Evolutionary conservation across 2,888 invertebrate species (phyloP).

Genomic region (Pandemis cinnamomeana): DNA sequence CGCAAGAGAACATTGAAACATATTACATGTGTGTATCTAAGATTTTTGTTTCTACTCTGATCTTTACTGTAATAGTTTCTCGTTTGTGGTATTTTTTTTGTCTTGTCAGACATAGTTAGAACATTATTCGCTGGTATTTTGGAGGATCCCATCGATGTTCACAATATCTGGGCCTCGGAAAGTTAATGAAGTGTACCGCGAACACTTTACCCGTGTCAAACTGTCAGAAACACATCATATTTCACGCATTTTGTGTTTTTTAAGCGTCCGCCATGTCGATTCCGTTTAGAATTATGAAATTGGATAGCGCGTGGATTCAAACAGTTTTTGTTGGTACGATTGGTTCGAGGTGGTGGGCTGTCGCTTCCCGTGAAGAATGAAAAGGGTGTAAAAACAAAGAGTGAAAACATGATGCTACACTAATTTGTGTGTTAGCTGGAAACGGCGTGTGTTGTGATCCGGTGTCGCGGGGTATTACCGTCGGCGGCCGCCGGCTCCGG

Average conservation of each 20-base stretch:
- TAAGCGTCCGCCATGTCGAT: slow-evolving; percentile 66
- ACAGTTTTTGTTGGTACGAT: slow-evolving; percentile 43
- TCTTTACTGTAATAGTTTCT: not conserved
- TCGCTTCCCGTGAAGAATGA: slow-evolving; percentile 65
- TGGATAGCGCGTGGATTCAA: slow-evolving; percentile 52
- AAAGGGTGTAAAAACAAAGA: slow-evolving; percentile 68
- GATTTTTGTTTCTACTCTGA: not conserved
- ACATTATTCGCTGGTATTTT: slow-evolving; percentile 49
- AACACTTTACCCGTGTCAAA: slow-evolving; percentile 79
- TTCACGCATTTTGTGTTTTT: slow-evolving; percentile 68
- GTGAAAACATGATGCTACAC: slow-evolving; percentile 78
- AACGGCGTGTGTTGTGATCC: slow-evolving; percentile 80
- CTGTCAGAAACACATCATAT: slow-evolving; percentile 80
- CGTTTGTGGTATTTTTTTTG: slow-evolving; percentile 10
- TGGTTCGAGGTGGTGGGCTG: slow-evolving; percentile 54
- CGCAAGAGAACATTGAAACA: not conserved
- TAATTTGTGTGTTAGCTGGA: slow-evolving; percentile 77
- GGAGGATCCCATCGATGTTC: slow-evolving; percentile 51
- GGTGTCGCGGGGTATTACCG: slow-evolving; percentile 49
- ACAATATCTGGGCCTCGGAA: slow-evolving; percentile 62
- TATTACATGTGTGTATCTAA: not conserved
- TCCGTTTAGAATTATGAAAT: slow-evolving; percentile 62
- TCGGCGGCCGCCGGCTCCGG: slow-evolving; percentile 60
- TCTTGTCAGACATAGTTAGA: slow-evolving; percentile 47
- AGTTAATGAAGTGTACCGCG: slow-evolving; percentile 76